Base-by-base conservation (phyloP, 2,888 invertebrate species). In the Tetropium fuscum region DNA sequence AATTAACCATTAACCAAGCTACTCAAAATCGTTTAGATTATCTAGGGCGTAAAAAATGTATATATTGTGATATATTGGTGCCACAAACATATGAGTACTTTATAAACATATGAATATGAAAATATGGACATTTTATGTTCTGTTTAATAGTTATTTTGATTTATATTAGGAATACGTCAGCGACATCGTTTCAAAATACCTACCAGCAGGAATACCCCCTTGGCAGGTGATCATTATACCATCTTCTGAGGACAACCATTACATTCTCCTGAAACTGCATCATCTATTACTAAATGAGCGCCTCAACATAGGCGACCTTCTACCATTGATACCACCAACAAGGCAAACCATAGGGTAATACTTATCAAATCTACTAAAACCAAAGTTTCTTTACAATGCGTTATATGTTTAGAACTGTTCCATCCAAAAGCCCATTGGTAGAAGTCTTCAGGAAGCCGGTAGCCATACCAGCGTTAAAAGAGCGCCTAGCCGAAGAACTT, bases 181-280 rank as follows among this genome's bases (percentile, higher is more conserved):
- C 73, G 91, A 92, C 53, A 85, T 91, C 58, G 87, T 92, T 18
- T 88, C 90, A 2, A 93, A 92, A 81, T 91, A 90, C 76, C 86
- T 94, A 53, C 88, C 91, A 3, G 82, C 83, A 1, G 88, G 89
- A 51, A 84, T 88, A 55, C 88, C 94, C 0, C 93, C 93, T 8
- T 94, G 94, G 94, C 93, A 94, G 76, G 87, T 93, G 51, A 87
- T 89, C 30, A 84, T 93, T 1, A 90, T 93, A 70, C 90, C 91
- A 0, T 74, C 78, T 0, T 85, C 87, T 48, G 86, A 87, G 27
- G 82, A 84, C 63, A 78, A 83, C 67, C 93, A 89, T 74, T 91
- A 89, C 72, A 83, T 92, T 25, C 78, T 94, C 19, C 84, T 92
- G 3, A 85, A 93, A 54, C 86, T 91, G 0, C 94, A 94, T 74